Base-by-base conservation (phyloP, 2,113 vertebrate genomes). In the Elanoides forficatus region DNA sequence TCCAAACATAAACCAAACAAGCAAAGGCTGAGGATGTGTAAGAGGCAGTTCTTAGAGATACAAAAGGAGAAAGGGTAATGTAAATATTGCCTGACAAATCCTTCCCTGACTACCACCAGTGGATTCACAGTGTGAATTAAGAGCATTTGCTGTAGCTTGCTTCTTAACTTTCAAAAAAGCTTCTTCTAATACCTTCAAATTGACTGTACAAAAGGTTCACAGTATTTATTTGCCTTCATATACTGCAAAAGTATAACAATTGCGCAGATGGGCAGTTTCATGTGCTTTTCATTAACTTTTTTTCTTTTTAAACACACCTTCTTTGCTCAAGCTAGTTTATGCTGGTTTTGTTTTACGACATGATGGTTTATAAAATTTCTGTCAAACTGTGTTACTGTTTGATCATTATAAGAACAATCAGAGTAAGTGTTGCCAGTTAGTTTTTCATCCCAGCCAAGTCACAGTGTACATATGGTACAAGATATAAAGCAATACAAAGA, bases 321-420 rank as follows among this genome's bases (percentile, higher is more conserved):
- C 89, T 68, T 86, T 91, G 52, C 71, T 93, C 52, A 4, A 86
- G 79, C 55, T 82, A 36, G 78, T 87, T 96, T 95, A 71, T 84
- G 78, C 94, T 62, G 91, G 80, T 88, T 96, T 95, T 86, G 60
- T 55, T 96, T 94, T 92, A 93, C 1, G 0, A 85, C 70, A 95
- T 52, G 95, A 96, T 90, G 86, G 84, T 96, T 97, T 97, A 95
- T 94, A 94, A 95, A 94, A 53, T 84, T 90, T 82, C 48, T 88
- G 63, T 96, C 83, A 81, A 97, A 75, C 62, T 58, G 29, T 74
- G 82, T 95, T 96, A 88, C 87, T 88, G 59, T 78, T 94, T 97
- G 93, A 94, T 92, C 91, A 88, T 45, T 92, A 34, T 78, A 93
- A 83, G 92, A 92, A 90, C 88, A 97, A 94, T 94, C 79, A 86